These are phyloP conservation scores for Seriola quinqueradiata DNA, from an alignment of 2,113 vertebrate species.

Conservation along the genomic window DNA sequence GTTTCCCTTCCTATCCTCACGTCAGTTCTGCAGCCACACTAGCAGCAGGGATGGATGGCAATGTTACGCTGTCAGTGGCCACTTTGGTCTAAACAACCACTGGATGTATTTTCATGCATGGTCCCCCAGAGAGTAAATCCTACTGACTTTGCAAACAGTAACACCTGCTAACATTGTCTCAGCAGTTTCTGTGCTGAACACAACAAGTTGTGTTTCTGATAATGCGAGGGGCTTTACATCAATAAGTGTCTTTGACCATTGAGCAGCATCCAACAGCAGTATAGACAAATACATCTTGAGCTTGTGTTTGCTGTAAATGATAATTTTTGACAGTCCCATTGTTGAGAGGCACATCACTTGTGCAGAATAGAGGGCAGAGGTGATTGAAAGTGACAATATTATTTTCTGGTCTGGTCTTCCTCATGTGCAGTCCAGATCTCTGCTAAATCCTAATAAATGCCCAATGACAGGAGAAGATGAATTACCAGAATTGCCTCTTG, in stretches of 20 bases:
- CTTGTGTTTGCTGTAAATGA: constrained; percentile 39
- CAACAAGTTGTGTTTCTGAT: not conserved
- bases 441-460: constrained; percentile 75
- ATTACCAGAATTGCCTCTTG: constrained; percentile 64
- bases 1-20: not conserved
- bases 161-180: constrained; percentile 1
- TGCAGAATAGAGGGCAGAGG: constrained; percentile 38
- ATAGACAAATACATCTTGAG: not conserved
- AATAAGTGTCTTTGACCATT: not conserved
- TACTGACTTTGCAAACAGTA: not conserved
- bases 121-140: not conserved
- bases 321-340: constrained; percentile 44
- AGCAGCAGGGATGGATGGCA: not conserved
- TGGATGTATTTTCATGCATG: not conserved
- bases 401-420: constrained; percentile 62
- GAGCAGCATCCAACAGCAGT: not conserved
- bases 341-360: constrained; percentile 38
- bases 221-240: not conserved
- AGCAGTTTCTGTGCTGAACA: constrained; percentile 25
- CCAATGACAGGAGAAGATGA: constrained; percentile 75
- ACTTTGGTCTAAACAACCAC: not conserved
- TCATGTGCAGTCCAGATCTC: constrained; percentile 53
- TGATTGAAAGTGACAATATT: constrained; percentile 80
- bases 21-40: not conserved
- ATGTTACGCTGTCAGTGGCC: not conserved